phyloP scores from a whole-genome alignment of 2,113 vertebrate genomes.

The Anser brachyrhynchus region DNA sequence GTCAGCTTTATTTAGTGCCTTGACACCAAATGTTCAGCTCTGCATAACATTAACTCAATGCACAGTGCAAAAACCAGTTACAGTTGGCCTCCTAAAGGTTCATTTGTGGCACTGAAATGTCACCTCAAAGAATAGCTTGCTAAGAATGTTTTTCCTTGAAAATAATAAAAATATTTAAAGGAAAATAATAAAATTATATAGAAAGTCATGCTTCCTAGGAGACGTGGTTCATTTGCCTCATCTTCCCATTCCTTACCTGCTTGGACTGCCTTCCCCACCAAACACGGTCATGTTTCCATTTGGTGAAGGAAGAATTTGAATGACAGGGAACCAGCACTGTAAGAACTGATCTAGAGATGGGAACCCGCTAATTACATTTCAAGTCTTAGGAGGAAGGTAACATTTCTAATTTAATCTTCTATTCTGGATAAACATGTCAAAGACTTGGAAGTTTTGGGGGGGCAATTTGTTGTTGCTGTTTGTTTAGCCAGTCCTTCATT shows the following conservation, averaged over 20 bases:
- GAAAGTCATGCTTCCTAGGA: background rate
- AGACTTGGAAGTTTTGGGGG: background rate
- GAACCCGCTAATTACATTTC: background rate
- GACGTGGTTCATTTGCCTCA: background rate
- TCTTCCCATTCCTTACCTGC: background rate
- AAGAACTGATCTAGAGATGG: background rate
- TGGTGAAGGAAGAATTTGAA: background rate
- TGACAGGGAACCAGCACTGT: background rate
- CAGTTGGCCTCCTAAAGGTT: accelerated
- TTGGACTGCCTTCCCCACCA: background rate
- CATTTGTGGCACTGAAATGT: background rate
- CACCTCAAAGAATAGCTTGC: background rate
- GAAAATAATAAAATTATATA: background rate
- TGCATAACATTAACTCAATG: background rate
- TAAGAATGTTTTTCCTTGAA: background rate
- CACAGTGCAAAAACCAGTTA: background rate
- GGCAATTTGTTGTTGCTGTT: background rate
- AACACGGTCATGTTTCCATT: background rate
- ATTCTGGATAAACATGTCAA: background rate
- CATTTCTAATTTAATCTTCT: background rate
- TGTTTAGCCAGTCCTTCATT: background rate
- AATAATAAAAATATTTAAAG: background rate
- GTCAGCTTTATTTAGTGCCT: background rate
- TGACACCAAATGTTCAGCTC: background rate
- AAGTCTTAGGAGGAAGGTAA: background rate